Conservation (phyloP, 2,888 invertebrate species). For the Eristalinus aeneus region DNA sequence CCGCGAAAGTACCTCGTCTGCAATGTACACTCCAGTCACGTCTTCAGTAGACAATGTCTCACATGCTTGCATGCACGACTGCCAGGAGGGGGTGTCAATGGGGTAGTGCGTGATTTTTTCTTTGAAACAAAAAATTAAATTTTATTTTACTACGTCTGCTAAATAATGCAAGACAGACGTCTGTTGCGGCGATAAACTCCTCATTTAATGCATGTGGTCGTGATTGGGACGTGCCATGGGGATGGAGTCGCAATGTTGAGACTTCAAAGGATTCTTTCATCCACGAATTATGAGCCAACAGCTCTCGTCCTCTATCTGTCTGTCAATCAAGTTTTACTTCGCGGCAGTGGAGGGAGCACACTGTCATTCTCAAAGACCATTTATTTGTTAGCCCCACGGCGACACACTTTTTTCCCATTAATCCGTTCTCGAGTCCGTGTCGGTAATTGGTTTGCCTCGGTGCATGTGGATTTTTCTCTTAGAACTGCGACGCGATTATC, state of each 20-base stretch:
- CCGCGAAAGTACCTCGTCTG: neutral
- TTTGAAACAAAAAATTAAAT: neutral
- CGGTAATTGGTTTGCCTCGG: neutral
- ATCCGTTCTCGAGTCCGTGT: neutral
- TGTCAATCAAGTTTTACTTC: too few relatives aligned
- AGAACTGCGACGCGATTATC: neutral
- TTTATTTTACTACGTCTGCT: neutral
- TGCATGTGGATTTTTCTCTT: neutral
- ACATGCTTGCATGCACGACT: neutral
- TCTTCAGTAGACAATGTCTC: neutral
- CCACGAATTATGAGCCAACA: neutral
- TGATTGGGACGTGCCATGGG: neutral
- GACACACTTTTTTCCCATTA: neutral
- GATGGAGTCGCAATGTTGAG: neutral
- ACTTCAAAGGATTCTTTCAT: neutral
- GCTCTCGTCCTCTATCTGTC: neutral
- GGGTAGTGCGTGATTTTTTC: neutral
- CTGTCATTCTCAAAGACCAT: neutral
- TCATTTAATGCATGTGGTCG: neutral
- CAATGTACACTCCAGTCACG: neutral
- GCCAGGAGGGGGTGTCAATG: neutral
- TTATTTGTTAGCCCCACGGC: neutral
- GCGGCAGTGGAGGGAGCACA: too few relatives aligned
- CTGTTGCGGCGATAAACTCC: neutral
- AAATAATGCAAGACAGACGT: neutral